Conservation (phyloP, 2,113 vertebrate species). For the Apistogramma diplotaenia region DNA sequence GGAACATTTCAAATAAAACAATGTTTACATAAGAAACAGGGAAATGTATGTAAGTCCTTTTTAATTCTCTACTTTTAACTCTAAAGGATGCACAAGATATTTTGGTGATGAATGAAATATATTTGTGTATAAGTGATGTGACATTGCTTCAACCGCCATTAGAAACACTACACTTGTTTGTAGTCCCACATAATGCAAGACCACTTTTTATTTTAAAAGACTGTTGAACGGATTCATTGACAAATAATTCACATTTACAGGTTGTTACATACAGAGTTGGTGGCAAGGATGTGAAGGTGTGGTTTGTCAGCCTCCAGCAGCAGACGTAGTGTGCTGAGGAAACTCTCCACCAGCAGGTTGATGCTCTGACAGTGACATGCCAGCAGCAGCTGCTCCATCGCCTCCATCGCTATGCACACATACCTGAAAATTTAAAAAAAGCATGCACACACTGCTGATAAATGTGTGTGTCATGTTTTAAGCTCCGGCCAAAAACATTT, state of each 20-base stretch:
- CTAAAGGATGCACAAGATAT: too few relatives aligned
- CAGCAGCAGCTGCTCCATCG: slow-evolving; percentile 92
- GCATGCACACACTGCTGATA: neutral
- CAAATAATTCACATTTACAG: neutral
- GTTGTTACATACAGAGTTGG: slow-evolving; percentile 79
- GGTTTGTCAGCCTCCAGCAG: slow-evolving; percentile 90
- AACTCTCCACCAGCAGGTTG: slow-evolving; percentile 96
- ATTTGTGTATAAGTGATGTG: neutral
- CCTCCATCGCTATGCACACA: slow-evolving; percentile 93
- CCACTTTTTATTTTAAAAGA: neutral
- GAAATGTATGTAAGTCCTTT: too few relatives aligned
- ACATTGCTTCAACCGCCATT: neutral
- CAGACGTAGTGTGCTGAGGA: slow-evolving; percentile 92
- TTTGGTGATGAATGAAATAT: neutral
- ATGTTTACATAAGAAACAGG: too few relatives aligned
- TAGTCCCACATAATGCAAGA: neutral
- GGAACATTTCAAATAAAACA: too few relatives aligned
- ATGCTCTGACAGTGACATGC: slow-evolving; percentile 97
- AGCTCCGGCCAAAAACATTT: too few relatives aligned
- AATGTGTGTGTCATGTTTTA: neutral
- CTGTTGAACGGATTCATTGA: neutral
- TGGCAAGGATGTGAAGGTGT: slow-evolving; percentile 80
- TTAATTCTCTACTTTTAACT: too few relatives aligned
- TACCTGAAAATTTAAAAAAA: slow-evolving; percentile 55
- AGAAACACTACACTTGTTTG: too few relatives aligned